phyloP scores from a whole-genome alignment of 2,113 vertebrate species.

The Gavialis gangeticus region DNA sequence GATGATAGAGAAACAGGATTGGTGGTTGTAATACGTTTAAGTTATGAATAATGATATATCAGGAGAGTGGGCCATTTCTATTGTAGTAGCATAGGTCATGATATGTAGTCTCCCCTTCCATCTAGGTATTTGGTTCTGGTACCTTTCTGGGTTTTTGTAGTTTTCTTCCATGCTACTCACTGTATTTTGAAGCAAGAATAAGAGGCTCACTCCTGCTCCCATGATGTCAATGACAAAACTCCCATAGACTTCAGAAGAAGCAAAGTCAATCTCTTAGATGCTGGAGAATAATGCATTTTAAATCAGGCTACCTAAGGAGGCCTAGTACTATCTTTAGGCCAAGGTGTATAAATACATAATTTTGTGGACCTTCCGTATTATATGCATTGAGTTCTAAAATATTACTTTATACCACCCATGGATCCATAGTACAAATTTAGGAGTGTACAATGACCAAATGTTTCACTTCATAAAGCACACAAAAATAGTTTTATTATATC shows the following conservation, averaged over 20 bases:
- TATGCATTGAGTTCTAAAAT: not conserved
- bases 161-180: not conserved
- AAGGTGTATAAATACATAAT: not conserved
- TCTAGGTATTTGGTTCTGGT: rapidly evolving
- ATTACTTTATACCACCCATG: not conserved
- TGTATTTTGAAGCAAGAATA: not conserved
- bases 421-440: not conserved
- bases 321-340: not conserved
- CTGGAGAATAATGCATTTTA: not conserved
- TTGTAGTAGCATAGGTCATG: not conserved
- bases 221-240: not conserved
- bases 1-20: not conserved
- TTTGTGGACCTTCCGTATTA: not conserved
- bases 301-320: not conserved
- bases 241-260: not conserved
- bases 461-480: not conserved
- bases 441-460: not conserved
- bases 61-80: rapidly evolving
- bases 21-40: not conserved
- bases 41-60: rapidly evolving
- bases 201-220: not conserved
- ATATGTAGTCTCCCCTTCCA: not conserved
- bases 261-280: not conserved
- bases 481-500: not conserved
- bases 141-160: not conserved